Conservation (phyloP, 2,888 invertebrate genomes). For the Branchinecta sandiegonensis region DNA sequence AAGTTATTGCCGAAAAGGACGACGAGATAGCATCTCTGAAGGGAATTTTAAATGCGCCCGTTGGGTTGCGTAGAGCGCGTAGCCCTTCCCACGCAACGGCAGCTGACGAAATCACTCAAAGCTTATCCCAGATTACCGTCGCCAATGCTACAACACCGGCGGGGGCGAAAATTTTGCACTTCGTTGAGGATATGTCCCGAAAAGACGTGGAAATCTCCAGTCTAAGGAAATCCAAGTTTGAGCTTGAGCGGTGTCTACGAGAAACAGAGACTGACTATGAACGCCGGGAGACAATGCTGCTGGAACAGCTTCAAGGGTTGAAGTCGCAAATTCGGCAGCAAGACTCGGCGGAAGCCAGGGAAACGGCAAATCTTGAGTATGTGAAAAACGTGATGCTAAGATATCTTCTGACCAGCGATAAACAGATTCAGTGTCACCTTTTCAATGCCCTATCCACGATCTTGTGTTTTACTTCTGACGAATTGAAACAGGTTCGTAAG, state of each 20-base stretch:
- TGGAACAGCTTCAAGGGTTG: slow-evolving; percentile 24
- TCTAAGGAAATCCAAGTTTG: slow-evolving; percentile 53
- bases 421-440: slow-evolving; percentile 59
- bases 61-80: slow-evolving; percentile 20
- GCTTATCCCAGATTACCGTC: slow-evolving; percentile 21
- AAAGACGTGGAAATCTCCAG: slow-evolving; percentile 61
- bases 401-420: slow-evolving; percentile 54
- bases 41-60: slow-evolving; percentile 33
- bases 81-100: slow-evolving; percentile 18
- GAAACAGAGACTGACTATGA: slow-evolving; percentile 38
- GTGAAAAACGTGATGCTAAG: slow-evolving; percentile 76
- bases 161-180: slow-evolving; percentile 61
- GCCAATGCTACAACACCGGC: slow-evolving; percentile 31
- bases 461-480: slow-evolving; percentile 45
- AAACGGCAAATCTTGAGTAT: slow-evolving; percentile 76
- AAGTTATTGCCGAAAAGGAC: slow-evolving; percentile 64
- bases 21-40: slow-evolving; percentile 48
- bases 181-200: slow-evolving; percentile 63
- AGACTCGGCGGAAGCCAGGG: slow-evolving; percentile 50
- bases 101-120: slow-evolving; percentile 19
- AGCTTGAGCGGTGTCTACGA: slow-evolving; percentile 39
- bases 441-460: slow-evolving; percentile 76
- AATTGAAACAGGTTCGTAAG: slow-evolving; percentile 18
- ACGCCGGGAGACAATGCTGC: slow-evolving; percentile 36
- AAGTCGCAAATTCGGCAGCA: slow-evolving; percentile 24